Base-by-base conservation (phyloP, 1,140 invertebrate species). In the Oryzaephilus surinamensis region DNA sequence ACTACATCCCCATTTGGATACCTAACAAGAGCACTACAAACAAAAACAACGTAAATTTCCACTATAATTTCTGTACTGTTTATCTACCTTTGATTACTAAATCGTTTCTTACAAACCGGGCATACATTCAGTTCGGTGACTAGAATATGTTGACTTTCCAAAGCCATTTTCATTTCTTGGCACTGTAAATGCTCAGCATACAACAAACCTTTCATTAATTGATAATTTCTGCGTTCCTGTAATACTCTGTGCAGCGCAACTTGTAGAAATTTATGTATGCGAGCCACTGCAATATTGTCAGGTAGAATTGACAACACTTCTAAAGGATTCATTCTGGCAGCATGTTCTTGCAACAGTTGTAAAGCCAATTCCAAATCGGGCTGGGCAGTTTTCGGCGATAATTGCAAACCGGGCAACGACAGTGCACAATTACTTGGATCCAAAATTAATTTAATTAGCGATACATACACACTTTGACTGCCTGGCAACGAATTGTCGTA, bases 1-100 rank as follows among this genome's bases (percentile, higher is more conserved):
- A 95, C 88, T 19, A 94, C 81, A 50, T 91, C 81, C 2, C 89
- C 90, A 65, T 88, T 87, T 2, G 91, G 86, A 67, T 88, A 92
- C 18, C 88, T 70, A 3, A 89, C 87, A 65, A 97, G 90, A 17
- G 90, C 89, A 67, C 86, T 85, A 74, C 73, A 52, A 54, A 52
- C 6, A 57, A 62, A 56, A 48, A 34, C 3, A 26, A 44, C 12
- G 13, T 28, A 27, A 43, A 48, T 14, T n/a, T 39, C 10, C 6
- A 32, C 13, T 7, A 10, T 6, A 6, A 10, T 27, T 36, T 19
- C 12, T 48, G 36, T 38, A 38, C 40, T 11, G 49, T 13, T 41
- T 41, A 48, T 52, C 52, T 59, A 84, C 83, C 80, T 90, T 64
- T 89, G 83, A 61, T 87, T 90, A 14, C 80, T 79, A 62, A 97